Percentiles rank a stretch among this genome's conserved stretches.
phyloP scores from a whole-genome alignment of 2,797 vertebrate genomes.

The Manis crassicaudata region DNA sequence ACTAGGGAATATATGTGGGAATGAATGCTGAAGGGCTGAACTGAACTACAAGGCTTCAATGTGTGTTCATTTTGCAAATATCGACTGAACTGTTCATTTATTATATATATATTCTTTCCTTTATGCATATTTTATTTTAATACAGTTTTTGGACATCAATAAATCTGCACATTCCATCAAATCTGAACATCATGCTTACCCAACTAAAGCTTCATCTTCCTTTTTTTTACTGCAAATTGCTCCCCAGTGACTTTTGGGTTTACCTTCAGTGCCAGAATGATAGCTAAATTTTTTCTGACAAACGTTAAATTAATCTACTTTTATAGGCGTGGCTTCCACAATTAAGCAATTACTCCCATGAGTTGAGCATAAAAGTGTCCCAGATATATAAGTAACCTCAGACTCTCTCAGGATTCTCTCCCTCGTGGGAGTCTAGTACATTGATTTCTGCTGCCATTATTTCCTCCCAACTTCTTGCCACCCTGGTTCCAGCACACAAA shows the following conservation, averaged over 20 bases:
- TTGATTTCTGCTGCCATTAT: neutral
- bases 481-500: neutral
- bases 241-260: neutral
- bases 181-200: neutral
- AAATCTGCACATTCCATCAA: neutral
- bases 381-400: neutral
- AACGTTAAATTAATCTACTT: slow-evolving; percentile 43
- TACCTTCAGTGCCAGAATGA: neutral
- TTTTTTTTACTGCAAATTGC: neutral
- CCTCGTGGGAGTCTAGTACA: neutral
- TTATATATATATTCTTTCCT: neutral
- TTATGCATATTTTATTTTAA: slow-evolving; percentile 25
- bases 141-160: neutral
- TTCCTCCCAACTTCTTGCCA: neutral
- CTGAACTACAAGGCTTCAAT: neutral
- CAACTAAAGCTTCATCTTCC: neutral
- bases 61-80: neutral
- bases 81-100: neutral
- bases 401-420: neutral
- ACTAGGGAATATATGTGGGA: neutral
- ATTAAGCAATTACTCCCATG: slow-evolving; percentile 51
- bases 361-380: neutral
- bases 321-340: slow-evolving; percentile 37
- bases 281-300: slow-evolving; percentile 35
- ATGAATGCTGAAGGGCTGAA: neutral